These are phyloP conservation scores for Corythaeola cristata DNA, from an alignment of 2,113 vertebrate species.

Conservation along the genomic window DNA sequence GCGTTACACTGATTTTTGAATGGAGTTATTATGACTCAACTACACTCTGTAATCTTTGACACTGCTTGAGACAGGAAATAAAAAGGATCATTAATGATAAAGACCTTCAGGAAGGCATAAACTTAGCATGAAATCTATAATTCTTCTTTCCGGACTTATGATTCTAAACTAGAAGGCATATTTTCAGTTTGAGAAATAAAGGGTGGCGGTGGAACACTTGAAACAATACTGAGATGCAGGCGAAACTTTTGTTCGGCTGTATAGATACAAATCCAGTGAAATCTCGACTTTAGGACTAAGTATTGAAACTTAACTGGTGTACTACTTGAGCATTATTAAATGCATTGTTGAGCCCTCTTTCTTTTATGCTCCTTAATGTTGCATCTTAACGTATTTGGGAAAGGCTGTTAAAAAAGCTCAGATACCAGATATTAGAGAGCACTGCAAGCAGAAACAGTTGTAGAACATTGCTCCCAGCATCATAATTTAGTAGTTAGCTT, in stretches of 20 bases:
- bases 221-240: neutral
- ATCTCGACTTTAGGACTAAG: neutral
- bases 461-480: neutral
- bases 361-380: neutral
- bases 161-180: neutral
- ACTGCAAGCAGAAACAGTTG: neutral
- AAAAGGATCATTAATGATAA: neutral
- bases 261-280: neutral
- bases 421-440: neutral
- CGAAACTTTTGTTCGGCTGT: neutral
- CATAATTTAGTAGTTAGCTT: neutral
- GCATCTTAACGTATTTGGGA: neutral
- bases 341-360: neutral
- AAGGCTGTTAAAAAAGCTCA: neutral
- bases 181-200: neutral
- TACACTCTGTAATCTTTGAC: neutral
- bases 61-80: neutral
- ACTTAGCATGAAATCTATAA: neutral
- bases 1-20: neutral
- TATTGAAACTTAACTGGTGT: neutral
- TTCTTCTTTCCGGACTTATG: neutral
- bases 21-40: neutral
- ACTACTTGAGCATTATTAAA: neutral
- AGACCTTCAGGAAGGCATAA: neutral
- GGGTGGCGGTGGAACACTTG: rapidly evolving